Evolutionary conservation across 2,888 invertebrate species (phyloP).

Genomic region (Thymelicus lineola): DNA sequence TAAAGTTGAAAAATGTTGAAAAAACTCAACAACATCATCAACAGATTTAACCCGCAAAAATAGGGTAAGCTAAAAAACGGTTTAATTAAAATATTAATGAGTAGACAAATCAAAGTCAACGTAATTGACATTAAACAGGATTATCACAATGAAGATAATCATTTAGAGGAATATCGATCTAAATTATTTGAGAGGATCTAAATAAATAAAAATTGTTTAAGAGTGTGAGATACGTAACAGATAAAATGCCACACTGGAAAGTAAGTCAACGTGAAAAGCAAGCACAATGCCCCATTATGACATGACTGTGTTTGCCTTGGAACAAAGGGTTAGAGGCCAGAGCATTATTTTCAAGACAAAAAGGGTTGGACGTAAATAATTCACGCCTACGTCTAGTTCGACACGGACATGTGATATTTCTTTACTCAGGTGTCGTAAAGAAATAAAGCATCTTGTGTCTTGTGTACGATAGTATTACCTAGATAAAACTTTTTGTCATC

Average conservation of each 20-base stretch:
- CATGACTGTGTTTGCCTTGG: slow-evolving; percentile 25
- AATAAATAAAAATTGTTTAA: too few relatives aligned
- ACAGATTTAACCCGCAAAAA: too few relatives aligned
- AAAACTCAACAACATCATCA: too few relatives aligned
- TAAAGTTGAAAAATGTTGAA: too few relatives aligned
- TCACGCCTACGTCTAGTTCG: slow-evolving; percentile 29
- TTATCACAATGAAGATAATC: too few relatives aligned
- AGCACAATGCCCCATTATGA: slow-evolving; percentile 29
- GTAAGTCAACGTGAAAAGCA: slow-evolving; percentile 1
- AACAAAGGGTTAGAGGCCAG: slow-evolving; percentile 29
- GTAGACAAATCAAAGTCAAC: too few relatives aligned
- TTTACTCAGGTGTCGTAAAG: slow-evolving; percentile 15
- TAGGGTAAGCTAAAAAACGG: too few relatives aligned
- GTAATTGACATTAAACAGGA: too few relatives aligned
- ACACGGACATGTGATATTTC: slow-evolving; percentile 18
- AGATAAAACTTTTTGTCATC: background rate
- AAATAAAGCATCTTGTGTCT: background rate
- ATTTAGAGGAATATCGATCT: too few relatives aligned
- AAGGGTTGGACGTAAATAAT: slow-evolving; percentile 32
- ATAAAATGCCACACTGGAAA: background rate
- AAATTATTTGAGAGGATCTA: too few relatives aligned
- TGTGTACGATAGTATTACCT: background rate
- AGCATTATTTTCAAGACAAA: slow-evolving; percentile 23
- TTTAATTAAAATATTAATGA: too few relatives aligned
- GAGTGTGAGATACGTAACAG: background rate